Percentiles rank a stretch among this genome's conserved stretches.
Evolutionary conservation across 2,797 vertebrate species (phyloP).

Genomic region (Podarcis lilfordi): DNA sequence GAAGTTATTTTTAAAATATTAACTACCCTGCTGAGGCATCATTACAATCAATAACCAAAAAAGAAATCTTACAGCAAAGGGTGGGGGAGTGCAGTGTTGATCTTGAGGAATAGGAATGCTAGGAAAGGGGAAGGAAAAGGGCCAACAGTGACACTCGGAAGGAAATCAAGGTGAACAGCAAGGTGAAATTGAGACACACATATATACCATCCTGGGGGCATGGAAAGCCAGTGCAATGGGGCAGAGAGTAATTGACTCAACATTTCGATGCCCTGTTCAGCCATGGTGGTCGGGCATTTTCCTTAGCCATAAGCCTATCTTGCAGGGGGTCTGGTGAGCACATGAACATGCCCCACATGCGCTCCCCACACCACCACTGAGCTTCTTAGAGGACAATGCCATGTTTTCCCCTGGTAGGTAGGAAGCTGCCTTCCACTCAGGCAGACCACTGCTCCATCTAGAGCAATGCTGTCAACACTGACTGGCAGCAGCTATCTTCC

Average conservation of each 20-base stretch:
- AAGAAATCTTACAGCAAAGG: slow-evolving; percentile 17
- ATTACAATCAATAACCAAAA: slow-evolving; percentile 51
- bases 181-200: background rate
- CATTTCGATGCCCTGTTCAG: too few species aligned
- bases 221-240: background rate
- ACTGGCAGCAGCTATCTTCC: too few species aligned
- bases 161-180: slow-evolving; percentile 21
- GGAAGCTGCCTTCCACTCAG: too few species aligned
- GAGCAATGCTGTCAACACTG: too few species aligned
- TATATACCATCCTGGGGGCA: too few species aligned
- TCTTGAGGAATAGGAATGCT: background rate
- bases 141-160: background rate
- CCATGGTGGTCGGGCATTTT: background rate
- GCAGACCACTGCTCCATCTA: too few species aligned
- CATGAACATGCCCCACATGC: too few species aligned
- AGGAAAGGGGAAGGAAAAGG: background rate
- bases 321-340: background rate
- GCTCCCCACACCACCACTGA: too few species aligned
- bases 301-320: background rate
- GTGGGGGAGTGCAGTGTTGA: background rate
- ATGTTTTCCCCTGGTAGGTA: too few species aligned
- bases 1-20: slow-evolving; percentile 57
- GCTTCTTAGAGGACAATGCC: too few species aligned
- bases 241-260: too few species aligned
- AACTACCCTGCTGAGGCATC: slow-evolving; percentile 46